Evolutionary conservation across 2,113 vertebrate genomes (phyloP), one percentile per base, ranked within the genome.

Genomic region (Dicaeum eximium): DNA sequence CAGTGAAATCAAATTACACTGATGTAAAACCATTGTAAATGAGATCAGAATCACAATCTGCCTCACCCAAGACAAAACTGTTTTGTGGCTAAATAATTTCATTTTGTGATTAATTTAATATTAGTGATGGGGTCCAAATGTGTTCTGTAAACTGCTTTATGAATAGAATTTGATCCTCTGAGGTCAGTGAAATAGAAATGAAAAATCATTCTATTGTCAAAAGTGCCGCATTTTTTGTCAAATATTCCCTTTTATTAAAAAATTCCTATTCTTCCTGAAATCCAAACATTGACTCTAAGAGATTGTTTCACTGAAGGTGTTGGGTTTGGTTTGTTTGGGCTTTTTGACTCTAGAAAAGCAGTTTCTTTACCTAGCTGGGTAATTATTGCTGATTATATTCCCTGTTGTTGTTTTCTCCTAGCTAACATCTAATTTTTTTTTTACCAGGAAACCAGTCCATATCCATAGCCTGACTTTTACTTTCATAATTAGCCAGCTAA

Each of bases 81-180:
- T 20, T 94, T 77, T 62, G 90, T 86, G 56, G 88, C 30, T 74
- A 94, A 94, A 93, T 95, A 94, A 97, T 97, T 94, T 83, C 8
- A 92, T 94, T 94, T 94, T 81, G 37, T 86, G 93, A 96, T 96
- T 96, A 93, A 96, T 90, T 90, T 88, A 93, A 95, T 93, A 90
- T 74, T 78, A 71, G 64, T 64, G 80, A 88, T 84, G 91, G 80
- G 50, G 53, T 14, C 37, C 69, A 94, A 95, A 95, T 91, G 65
- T 70, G 66, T 92, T 92, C 38, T 85, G 80, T 67, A 95, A 86
- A 88, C 57, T 62, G 22, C 28, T 90, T 92, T 88, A 88, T 88
- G 56, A 96, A 92, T 65, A 90, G 70, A 89, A 89, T 87, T 92
- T 95, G 65, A 72, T 84, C 78, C 45, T 95, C 37, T 74, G 90